Conservation (phyloP, 2,888 invertebrate species). For the Epinotia bilunana region DNA sequence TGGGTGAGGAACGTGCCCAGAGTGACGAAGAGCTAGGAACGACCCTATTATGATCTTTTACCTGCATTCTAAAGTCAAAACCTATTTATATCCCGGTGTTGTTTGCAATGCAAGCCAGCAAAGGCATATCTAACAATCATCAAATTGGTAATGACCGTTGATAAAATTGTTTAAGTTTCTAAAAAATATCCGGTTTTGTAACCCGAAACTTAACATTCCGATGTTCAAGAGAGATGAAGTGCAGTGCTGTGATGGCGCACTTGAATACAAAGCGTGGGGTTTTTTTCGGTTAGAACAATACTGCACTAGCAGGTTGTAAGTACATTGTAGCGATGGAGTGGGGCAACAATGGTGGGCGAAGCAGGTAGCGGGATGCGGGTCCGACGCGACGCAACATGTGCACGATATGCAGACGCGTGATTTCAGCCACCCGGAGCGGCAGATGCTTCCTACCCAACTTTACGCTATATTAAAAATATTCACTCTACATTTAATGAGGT, state of each 20-base stretch:
- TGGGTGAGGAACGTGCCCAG: slow-evolving; percentile 64
- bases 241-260: slow-evolving; percentile 53
- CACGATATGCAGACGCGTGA: slow-evolving; percentile 67
- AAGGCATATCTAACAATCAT: slow-evolving; percentile 12
- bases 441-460: slow-evolving; percentile 59
- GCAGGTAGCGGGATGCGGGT: slow-evolving; percentile 80
- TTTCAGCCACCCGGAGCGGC: slow-evolving; percentile 66
- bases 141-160: slow-evolving; percentile 4
- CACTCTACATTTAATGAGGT: slow-evolving; percentile 43
- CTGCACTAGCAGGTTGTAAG: slow-evolving; percentile 69
- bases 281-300: slow-evolving; percentile 73
- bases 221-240: slow-evolving; percentile 57
- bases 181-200: slow-evolving; percentile 26
- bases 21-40: slow-evolving; percentile 59
- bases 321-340: slow-evolving; percentile 62
- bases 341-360: slow-evolving; percentile 65
- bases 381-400: slow-evolving; percentile 55
- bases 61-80: slow-evolving; percentile 56
- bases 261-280: slow-evolving; percentile 62
- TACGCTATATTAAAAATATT: slow-evolving; percentile 18
- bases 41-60: slow-evolving; percentile 63
- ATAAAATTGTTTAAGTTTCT: slow-evolving; percentile 45
- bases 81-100: slow-evolving; percentile 59
- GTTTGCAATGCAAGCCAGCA: slow-evolving; percentile 49
- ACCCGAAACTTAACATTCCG: slow-evolving; percentile 55